Percentiles rank a stretch among this genome's conserved stretches.
Conservation (phyloP, 2,888 invertebrate species). For the Drosophila melanosoma region DNA sequence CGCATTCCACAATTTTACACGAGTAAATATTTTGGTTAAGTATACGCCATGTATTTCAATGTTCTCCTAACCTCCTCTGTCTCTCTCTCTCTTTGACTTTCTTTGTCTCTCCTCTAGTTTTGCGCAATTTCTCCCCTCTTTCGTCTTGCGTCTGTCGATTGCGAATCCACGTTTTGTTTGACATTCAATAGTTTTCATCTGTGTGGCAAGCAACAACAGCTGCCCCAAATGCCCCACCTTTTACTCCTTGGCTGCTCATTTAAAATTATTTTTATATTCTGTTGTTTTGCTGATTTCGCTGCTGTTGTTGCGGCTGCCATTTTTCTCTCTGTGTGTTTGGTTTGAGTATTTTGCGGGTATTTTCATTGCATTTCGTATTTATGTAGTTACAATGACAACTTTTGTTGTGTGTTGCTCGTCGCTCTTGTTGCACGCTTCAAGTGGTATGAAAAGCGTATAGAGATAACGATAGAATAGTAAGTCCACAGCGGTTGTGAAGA, state of each 20-base stretch:
- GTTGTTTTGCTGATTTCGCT: constrained; percentile 38
- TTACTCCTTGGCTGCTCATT: constrained; percentile 54
- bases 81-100: neutral
- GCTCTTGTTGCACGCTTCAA: constrained; percentile 47
- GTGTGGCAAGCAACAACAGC: constrained; percentile 52
- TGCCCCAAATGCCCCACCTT: neutral
- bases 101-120: neutral
- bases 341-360: constrained; percentile 69
- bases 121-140: neutral
- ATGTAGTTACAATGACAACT: constrained; percentile 76
- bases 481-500: constrained; percentile 11
- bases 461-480: constrained; percentile 59
- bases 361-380: constrained; percentile 75
- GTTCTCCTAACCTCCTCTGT: neutral
- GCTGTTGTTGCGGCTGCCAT: constrained; percentile 23
- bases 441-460: constrained; percentile 55
- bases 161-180: constrained; percentile 71
- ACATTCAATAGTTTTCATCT: constrained; percentile 75
- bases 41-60: constrained; percentile 58
- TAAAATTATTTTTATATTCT: constrained; percentile 75
- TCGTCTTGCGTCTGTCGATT: constrained; percentile 42
- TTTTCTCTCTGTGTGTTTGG: constrained; percentile 30
- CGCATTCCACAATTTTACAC: constrained; percentile 41
- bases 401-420: constrained; percentile 30
- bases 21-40: constrained; percentile 73